phyloP scores from a whole-genome alignment of 2,797 vertebrate genomes.

The Bradypodion pumilum region DNA sequence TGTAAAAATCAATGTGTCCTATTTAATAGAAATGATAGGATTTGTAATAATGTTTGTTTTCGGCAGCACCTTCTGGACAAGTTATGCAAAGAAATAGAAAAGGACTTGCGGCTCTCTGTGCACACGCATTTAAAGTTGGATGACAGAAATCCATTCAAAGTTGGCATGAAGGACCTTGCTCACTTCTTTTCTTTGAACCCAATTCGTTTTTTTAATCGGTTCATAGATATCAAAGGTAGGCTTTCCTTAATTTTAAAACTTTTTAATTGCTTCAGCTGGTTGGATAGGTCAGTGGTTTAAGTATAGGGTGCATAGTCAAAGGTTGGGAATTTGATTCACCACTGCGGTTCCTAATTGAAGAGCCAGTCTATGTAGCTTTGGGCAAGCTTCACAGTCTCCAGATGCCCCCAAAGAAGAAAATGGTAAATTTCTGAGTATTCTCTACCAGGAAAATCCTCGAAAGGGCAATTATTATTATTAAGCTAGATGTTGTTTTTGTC shows the following conservation, averaged over 20 bases:
- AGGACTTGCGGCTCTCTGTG: slow-evolving; percentile 95
- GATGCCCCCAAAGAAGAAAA: no score
- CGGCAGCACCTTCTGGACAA: slow-evolving; percentile 92
- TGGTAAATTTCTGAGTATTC: no score
- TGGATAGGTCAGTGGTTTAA: no score
- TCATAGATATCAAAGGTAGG: slow-evolving; percentile 97
- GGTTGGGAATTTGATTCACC: no score
- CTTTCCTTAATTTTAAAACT: background rate
- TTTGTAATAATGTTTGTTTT: background rate
- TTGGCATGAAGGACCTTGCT: slow-evolving; percentile 96
- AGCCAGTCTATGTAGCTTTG: no score
- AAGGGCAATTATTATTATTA: no score
- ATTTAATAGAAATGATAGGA: background rate
- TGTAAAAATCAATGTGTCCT: background rate
- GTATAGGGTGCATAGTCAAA: no score
- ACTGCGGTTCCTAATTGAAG: no score
- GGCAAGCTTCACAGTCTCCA: no score
- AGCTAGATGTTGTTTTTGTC: background rate
- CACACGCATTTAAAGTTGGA: slow-evolving; percentile 97
- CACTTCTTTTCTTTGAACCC: slow-evolving; percentile 96
- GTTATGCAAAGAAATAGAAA: slow-evolving; percentile 98
- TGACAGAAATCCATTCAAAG: slow-evolving; percentile 97
- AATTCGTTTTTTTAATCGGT: slow-evolving; percentile 95
- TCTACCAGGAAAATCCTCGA: no score
- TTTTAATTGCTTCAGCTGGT: no score